Evolutionary conservation across 2,888 invertebrate species (phyloP), one percentile per base, ranked within the genome.

Genomic region (Lycocerus yunnanus): DNA sequence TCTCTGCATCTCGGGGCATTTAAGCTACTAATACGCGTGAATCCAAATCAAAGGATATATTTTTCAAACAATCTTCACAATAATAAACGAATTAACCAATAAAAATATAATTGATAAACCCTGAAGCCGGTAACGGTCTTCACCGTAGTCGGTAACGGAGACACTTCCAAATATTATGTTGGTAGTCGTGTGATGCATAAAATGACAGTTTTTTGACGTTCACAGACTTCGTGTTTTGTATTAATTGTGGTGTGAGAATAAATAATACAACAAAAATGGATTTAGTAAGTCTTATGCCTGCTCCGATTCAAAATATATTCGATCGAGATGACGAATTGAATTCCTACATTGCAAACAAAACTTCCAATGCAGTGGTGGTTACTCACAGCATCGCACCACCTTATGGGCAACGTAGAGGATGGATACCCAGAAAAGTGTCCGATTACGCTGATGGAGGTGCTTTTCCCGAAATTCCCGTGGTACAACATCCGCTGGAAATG

Each of bases 381-480:
- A 95, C 95, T 6, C 93, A 93, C 81, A 92, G 92, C 15, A 93
- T 93, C 78, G 93, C 94, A 4, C 98, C 98, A 0, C 97, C 98
- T 0, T 99, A 99, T 88, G 97, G 98, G 0, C 95, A 97, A 84
- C 91, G 99, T 79, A 93, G 94, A 87, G 97, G 96, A 82, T 99
- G 97, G 97, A 90, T 97, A 9, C 99, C 99, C 0, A 89, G 98
- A 68, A 90, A 89, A 68, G 91, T 93, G 68, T 95, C 91, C 0
- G 93, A 93, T 82, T 93, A 89, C 86, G 92, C 91, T 82, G 99
- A 99, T 91, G 99, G 99, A 0, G 99, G 99, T 20, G 97, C 99
- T 0, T 99, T 97, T 87, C 99, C 99, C 0, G 99, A 99, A 89
- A 96, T 99, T 78, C 95, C 94, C 83, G 95, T 98, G 16, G 98